Conservation (phyloP, 2,113 vertebrate genomes). For the Myiagra hebetior region DNA sequence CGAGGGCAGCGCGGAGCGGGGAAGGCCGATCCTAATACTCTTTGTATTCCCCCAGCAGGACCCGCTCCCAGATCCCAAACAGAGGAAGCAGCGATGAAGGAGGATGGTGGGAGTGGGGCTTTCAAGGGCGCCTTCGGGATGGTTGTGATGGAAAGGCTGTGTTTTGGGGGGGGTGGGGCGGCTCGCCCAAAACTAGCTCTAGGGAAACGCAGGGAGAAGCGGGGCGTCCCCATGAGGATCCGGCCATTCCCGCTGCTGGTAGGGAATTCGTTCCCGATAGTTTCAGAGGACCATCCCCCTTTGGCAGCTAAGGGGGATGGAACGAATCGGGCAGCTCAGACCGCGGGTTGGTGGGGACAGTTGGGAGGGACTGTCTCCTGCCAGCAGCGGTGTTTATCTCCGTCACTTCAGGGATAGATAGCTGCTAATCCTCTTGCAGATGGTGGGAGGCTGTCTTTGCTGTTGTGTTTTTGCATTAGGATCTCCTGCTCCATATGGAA, state of each 20-base stretch:
- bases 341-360: fast-evolving
- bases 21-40: neutral
- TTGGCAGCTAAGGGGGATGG: no score
- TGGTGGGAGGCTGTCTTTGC: neutral
- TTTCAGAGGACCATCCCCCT: no score
- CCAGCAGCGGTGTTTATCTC: neutral
- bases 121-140: neutral
- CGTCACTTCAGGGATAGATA: neutral
- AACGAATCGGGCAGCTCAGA: fast-evolving
- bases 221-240: neutral
- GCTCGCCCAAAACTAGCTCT: fast-evolving
- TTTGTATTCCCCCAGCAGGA: neutral
- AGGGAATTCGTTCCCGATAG: fast-evolving
- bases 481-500: neutral
- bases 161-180: fast-evolving
- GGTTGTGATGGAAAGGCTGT: neutral
- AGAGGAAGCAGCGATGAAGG: neutral
- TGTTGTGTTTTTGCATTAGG: neutral
- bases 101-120: fast-evolving
- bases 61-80: neutral
- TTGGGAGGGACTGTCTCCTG: neutral
- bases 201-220: no score
- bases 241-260: neutral
- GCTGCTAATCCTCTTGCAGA: neutral
- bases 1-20: neutral